Conservation (phyloP, 2,113 vertebrate genomes). For the Tupaia tana region DNA sequence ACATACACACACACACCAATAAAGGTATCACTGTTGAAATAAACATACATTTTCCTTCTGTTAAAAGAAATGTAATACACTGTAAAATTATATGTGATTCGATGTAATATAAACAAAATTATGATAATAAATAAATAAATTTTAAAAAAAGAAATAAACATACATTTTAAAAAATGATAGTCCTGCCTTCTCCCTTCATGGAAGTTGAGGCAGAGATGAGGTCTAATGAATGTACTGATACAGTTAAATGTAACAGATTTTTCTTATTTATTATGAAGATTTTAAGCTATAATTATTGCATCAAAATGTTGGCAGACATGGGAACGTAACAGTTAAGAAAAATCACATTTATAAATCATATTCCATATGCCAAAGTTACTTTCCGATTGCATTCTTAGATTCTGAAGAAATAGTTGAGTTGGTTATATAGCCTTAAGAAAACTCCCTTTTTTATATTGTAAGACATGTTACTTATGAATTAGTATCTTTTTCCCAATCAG, state of each 20-base stretch:
- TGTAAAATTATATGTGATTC: too few species aligned
- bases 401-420: slow-evolving; percentile 14
- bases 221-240: background rate
- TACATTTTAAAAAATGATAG: background rate
- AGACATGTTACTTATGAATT: slow-evolving; percentile 44
- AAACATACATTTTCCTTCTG: background rate
- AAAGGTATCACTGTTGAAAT: background rate
- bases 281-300: slow-evolving; percentile 50
- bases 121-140: too few species aligned
- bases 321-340: slow-evolving; percentile 17
- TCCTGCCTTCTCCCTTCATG: background rate
- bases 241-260: background rate
- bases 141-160: background rate
- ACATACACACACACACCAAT: too few species aligned
- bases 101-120: too few species aligned
- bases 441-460: slow-evolving; percentile 16
- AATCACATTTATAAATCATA: background rate
- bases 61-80: too few species aligned
- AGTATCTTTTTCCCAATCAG: background rate
- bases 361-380: background rate
- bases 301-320: background rate
- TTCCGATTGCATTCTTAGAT: slow-evolving; percentile 48
- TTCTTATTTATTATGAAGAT: background rate
- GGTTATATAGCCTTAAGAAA: background rate
- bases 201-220: background rate